phyloP scores from a whole-genome alignment of 2,888 invertebrate genomes.

The Neuroscelio doddi region DNA sequence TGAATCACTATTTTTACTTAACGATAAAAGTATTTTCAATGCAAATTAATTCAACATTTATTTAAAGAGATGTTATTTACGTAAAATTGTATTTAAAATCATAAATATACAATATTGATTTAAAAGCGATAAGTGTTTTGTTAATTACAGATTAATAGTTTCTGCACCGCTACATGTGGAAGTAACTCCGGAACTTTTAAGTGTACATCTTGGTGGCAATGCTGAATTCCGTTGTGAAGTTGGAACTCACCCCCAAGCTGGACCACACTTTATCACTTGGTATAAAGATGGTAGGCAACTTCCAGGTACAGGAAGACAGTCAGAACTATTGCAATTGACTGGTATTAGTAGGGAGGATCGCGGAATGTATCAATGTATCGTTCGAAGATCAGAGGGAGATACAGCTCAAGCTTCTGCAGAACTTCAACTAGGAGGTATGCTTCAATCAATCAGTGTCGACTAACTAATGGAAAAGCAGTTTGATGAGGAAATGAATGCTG shows the following conservation, averaged over 20 bases:
- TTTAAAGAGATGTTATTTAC: too few relatives aligned
- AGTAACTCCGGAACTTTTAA: conserved; percentile 78
- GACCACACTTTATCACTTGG: conserved; percentile 76
- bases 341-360: conserved; percentile 82
- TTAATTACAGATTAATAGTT: conserved; percentile 74
- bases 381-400: conserved; percentile 81
- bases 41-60: too few relatives aligned
- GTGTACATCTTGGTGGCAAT: conserved; percentile 83
- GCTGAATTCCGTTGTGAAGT: conserved; percentile 78
- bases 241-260: conserved; percentile 71
- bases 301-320: conserved; percentile 79
- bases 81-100: background rate
- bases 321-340: conserved; percentile 78
- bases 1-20: too few relatives aligned
- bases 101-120: background rate
- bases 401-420: conserved; percentile 85
- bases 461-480: conserved; percentile 11
- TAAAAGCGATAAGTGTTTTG: conserved; percentile 1
- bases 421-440: conserved; percentile 81
- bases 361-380: conserved; percentile 86
- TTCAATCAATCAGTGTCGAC: conserved; percentile 7
- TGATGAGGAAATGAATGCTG: too few relatives aligned
- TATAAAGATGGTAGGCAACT: conserved; percentile 81
- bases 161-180: conserved; percentile 80
- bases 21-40: too few relatives aligned